Evolutionary conservation across 2,797 vertebrate genomes (phyloP).

Genomic region (Falco berigora): DNA sequence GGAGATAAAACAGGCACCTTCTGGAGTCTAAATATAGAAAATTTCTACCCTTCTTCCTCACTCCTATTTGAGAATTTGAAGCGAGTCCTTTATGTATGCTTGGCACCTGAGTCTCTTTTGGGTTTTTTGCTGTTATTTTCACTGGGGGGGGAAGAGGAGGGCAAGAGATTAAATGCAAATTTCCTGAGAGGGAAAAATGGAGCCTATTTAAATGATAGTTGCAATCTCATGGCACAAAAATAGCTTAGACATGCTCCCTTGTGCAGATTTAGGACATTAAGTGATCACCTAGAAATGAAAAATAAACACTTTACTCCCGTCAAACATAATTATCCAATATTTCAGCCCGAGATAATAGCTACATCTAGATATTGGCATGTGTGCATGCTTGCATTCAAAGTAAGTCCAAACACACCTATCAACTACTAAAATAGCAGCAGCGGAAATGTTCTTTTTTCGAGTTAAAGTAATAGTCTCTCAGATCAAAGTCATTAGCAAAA

Average conservation of each 20-base stretch:
- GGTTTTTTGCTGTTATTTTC: neutral
- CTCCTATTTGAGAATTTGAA: neutral
- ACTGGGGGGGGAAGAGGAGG: neutral
- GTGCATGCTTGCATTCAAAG: neutral
- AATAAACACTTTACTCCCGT: slow-evolving; percentile 9
- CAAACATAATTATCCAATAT: slow-evolving; percentile 12
- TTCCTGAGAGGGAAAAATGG: neutral
- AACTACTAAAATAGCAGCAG: neutral
- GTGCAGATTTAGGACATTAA: slow-evolving; percentile 4
- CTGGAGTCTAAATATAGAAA: neutral
- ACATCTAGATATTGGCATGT: neutral
- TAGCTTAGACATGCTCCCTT: neutral
- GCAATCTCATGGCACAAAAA: neutral
- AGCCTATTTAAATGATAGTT: neutral
- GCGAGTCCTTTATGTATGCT: neutral
- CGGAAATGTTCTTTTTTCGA: neutral
- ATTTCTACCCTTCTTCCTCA: neutral
- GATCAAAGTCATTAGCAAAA: slow-evolving; percentile 29
- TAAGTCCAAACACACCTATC: neutral
- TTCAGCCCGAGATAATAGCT: neutral
- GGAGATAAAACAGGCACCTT: slow-evolving; percentile 2
- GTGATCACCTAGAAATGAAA: slow-evolving; percentile 26
- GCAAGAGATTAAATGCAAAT: neutral
- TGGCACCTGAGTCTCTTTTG: neutral
- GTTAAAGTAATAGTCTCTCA: neutral